Evolutionary conservation across 2,113 vertebrate species (phyloP).

Genomic region (Pavo muticus): DNA sequence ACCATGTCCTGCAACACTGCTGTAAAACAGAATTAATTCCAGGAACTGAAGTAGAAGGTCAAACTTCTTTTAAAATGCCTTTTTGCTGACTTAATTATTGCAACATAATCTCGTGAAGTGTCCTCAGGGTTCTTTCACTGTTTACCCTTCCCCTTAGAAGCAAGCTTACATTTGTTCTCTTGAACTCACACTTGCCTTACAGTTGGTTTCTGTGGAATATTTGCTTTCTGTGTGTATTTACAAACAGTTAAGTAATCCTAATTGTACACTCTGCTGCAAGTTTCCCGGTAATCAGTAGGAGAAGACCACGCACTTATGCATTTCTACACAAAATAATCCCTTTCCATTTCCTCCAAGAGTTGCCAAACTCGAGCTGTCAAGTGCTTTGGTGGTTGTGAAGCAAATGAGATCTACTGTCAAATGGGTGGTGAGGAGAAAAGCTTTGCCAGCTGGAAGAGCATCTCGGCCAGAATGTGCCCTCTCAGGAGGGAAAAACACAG

Average conservation of each 20-base stretch:
- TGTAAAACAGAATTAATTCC: not conserved
- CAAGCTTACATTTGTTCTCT: not conserved
- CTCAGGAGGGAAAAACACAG: not conserved
- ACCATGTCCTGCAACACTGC: not conserved
- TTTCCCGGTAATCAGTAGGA: not conserved
- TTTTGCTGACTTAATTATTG: not conserved
- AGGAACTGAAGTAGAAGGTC: not conserved
- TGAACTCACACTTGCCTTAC: not conserved
- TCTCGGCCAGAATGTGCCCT: accelerated
- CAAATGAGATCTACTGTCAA: accelerated
- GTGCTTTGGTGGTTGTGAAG: not conserved
- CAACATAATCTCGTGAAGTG: not conserved
- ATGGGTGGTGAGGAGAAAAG: not conserved
- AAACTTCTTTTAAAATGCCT: not conserved
- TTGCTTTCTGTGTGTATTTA: not conserved
- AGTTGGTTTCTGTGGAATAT: not conserved
- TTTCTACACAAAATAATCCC: not conserved
- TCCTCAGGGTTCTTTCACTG: not conserved
- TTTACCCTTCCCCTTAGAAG: not conserved
- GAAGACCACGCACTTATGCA: not conserved
- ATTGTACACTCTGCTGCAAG: not conserved
- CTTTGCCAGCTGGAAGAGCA: not conserved
- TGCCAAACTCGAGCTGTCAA: not conserved
- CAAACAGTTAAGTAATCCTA: not conserved
- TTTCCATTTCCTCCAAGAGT: not conserved